Evolutionary conservation across 2,113 vertebrate genomes (phyloP).

Genomic region (Bos indicus): DNA sequence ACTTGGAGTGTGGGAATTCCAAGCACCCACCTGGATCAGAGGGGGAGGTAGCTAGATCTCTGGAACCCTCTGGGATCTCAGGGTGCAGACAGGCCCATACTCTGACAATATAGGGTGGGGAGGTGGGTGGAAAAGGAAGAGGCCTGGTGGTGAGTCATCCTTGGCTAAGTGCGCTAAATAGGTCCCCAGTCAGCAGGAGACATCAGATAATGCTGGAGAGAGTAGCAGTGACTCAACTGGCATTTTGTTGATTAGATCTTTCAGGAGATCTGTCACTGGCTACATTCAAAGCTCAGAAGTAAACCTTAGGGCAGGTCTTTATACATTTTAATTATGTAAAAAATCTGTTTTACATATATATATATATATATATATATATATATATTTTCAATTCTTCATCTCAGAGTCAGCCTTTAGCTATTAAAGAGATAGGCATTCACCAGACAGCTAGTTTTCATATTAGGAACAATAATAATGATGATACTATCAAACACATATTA

Average conservation of each 20-base stretch:
- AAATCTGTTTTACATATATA: background rate
- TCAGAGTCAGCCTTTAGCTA: background rate
- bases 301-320: background rate
- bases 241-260: constrained; percentile 47
- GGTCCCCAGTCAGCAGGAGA: background rate
- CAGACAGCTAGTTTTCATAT: background rate
- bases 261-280: background rate
- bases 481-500: background rate
- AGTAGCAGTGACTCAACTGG: background rate
- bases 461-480: background rate
- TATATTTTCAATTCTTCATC: background rate
- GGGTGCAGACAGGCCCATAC: background rate
- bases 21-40: background rate
- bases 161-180: background rate
- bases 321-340: background rate
- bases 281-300: constrained; percentile 3
- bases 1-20: background rate
- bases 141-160: background rate
- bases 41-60: background rate
- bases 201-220: background rate
- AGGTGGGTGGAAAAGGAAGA: background rate
- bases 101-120: background rate
- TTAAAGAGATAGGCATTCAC: background rate
- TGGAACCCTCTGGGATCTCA: background rate
- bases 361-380: background rate